A percentile compares a stretch with the other conserved stretches of the same genome.
Evolutionary conservation across 2,888 invertebrate species (phyloP).

Genomic region (Xanthia togata): DNA sequence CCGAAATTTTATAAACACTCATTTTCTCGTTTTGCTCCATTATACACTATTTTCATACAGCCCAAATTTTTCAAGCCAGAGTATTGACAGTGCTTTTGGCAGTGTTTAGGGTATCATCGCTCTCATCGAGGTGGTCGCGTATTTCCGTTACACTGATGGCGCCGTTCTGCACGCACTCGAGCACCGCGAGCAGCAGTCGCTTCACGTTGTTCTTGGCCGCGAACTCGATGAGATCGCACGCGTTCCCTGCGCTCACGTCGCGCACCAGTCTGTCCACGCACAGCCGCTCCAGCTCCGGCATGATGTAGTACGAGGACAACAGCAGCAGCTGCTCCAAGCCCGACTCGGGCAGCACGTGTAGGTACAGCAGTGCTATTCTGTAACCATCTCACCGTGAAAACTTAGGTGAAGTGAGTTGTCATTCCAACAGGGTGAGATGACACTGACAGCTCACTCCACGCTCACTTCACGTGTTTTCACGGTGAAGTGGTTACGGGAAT

Average conservation of each 20-base stretch:
- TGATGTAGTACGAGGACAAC: constrained; percentile 76
- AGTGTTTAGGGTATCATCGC: not conserved
- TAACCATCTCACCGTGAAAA: too few relatives aligned
- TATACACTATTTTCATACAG: too few relatives aligned
- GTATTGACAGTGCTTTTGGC: too few relatives aligned
- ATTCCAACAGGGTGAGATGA: too few relatives aligned
- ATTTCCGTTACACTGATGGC: constrained; percentile 70
- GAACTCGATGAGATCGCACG: constrained; percentile 72
- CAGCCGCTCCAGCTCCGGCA: constrained; percentile 75
- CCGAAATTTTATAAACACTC: too few relatives aligned
- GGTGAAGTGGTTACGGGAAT: too few relatives aligned
- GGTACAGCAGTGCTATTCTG: too few relatives aligned
- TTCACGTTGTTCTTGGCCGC: constrained; percentile 74
- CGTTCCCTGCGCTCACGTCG: constrained; percentile 24
- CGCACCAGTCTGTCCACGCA: constrained; percentile 73
- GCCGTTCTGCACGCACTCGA: constrained; percentile 71
- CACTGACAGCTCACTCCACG: too few relatives aligned
- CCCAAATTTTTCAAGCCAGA: too few relatives aligned
- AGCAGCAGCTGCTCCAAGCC: constrained; percentile 75
- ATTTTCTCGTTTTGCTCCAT: too few relatives aligned
- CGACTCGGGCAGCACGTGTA: constrained; percentile 69
- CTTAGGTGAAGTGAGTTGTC: too few relatives aligned
- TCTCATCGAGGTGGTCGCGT: constrained; percentile 57
- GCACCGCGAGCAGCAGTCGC: constrained; percentile 70
- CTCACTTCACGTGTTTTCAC: too few relatives aligned